Base-by-base conservation (phyloP, 1,140 invertebrate genomes). In the Augochlora pura region DNA sequence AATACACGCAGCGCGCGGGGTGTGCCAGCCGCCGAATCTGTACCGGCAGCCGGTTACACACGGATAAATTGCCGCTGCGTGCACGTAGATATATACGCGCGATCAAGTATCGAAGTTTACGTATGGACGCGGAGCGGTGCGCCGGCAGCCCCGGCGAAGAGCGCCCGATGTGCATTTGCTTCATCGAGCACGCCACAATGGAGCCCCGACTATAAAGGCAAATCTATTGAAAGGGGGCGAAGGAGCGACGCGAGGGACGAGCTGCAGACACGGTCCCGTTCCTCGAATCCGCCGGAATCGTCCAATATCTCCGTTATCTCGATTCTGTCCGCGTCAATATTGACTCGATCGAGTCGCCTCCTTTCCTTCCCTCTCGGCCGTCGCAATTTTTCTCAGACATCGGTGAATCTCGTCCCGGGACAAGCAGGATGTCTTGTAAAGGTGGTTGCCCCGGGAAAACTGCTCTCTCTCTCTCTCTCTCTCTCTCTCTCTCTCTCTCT, bases 241-340 rank as follows among this genome's bases (percentile, higher is more conserved):
- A 32, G 64, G 77, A 74, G 23, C 76, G 76, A 49, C 39, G 69
- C 32, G 71, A 67, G 72, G 59, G 83, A 52, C 74, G 32, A 84
- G 65, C n/a, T n/a, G n/a, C 60, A 65, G 78, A 57, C 54, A 46
- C 52, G 18, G 39, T 57, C 54, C 72, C 71, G 54, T 81, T 79
- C 65, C 83, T 85, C 72, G 75, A 69, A 60, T 77, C 76, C 83
- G 73, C 81, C 75, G 70, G 81, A 90, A 88, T 91, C 91, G 92
- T 92, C 88, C 91, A 92, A 92, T 92, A 92, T 92, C 87, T 72
- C 87, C 80, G 91, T 92, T 91, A 92, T 93, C 91, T 91, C 88
- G 81, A 78, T 88, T 86, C 88, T 81, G 84, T 80, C 84, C 86
- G 77, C 79, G 91, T 89, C 91, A 92, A 93, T 93, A 91, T 92